A percentile compares a stretch with the other conserved stretches of the same genome.
phyloP scores from a whole-genome alignment of 1,140 invertebrate species.

The Drosophila albomicans region DNA sequence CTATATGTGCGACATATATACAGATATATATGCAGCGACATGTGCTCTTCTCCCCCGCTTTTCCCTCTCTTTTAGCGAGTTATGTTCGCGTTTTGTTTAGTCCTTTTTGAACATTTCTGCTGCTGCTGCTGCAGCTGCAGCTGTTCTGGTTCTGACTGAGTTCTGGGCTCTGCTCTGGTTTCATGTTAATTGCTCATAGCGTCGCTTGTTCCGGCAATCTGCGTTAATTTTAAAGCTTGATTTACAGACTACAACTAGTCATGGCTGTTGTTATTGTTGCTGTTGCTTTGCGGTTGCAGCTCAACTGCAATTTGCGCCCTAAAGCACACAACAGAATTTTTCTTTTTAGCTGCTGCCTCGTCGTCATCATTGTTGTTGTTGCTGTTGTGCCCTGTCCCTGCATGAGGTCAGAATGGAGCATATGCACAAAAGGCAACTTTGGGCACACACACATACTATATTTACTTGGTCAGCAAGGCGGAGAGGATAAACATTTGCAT shows the following conservation, averaged over 20 bases:
- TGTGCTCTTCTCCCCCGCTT: neutral
- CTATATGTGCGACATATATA: constrained; percentile 8
- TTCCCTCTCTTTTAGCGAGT: neutral
- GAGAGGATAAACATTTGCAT: constrained; percentile 11
- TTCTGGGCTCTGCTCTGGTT: constrained; percentile 63
- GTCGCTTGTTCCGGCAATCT: constrained; percentile 82
- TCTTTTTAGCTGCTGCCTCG: constrained; percentile 14
- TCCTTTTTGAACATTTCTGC: constrained; percentile 61
- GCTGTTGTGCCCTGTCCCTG: constrained; percentile 28
- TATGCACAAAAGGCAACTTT: constrained; percentile 4
- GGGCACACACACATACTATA: neutral
- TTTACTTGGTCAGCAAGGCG: constrained; percentile 17
- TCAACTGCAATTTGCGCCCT: constrained; percentile 62
- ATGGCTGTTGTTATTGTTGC: constrained; percentile 22
- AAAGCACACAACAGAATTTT: constrained; percentile 57
- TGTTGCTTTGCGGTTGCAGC: constrained; percentile 48
- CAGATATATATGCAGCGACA: constrained; percentile 14
- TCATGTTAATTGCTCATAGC: constrained; percentile 81
- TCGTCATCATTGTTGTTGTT: constrained; percentile 8
- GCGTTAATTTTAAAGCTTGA: constrained; percentile 83
- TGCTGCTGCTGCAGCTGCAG: constrained; percentile 1
- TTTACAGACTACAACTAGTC: constrained; percentile 72
- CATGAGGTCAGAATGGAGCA: constrained; percentile 28
- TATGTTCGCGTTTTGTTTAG: constrained; percentile 50
- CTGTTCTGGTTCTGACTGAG: constrained; percentile 10